These are phyloP conservation scores for Ridgeia piscesae DNA, from an alignment of 1,140 invertebrate species.

Conservation along the genomic window DNA sequence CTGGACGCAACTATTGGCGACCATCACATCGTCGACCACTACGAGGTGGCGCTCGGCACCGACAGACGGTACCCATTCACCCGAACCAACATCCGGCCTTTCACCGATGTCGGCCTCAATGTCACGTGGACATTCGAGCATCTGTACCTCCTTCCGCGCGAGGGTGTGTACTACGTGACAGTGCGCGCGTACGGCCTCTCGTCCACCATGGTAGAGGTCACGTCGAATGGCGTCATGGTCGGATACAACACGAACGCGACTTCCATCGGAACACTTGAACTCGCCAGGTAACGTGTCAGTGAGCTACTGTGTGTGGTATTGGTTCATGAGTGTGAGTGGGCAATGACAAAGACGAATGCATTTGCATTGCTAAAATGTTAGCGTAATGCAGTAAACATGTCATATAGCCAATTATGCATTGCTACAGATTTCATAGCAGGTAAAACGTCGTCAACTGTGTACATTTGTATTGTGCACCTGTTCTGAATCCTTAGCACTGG, in stretches of 20 bases:
- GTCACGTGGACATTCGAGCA: constrained; percentile 19
- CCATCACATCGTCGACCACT: constrained; percentile 36
- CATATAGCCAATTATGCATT: no score
- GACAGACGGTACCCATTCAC: constrained; percentile 42
- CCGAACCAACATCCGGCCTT: constrained; percentile 43
- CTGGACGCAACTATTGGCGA: constrained; percentile 13
- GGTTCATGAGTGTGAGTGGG: no score
- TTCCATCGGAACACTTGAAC: background rate
- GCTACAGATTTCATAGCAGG: no score
- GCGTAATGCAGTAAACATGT: no score
- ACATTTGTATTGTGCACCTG: no score
- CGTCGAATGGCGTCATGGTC: constrained; percentile 39
- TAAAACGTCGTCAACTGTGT: no score
- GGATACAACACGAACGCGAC: constrained; percentile 37
- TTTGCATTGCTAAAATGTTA: no score
- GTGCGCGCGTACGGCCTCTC: constrained; percentile 40
- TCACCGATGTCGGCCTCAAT: constrained; percentile 18
- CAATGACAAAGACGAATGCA: no score
- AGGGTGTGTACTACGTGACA: constrained; percentile 43
- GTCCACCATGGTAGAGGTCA: constrained; percentile 20
- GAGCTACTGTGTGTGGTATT: background rate
- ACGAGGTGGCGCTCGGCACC: constrained; percentile 45
- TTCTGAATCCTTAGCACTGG: no score
- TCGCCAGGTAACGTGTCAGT: background rate
- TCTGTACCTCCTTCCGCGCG: constrained; percentile 36